phyloP scores from a whole-genome alignment of 1,140 invertebrate genomes.

The Liolophura sinensis region DNA sequence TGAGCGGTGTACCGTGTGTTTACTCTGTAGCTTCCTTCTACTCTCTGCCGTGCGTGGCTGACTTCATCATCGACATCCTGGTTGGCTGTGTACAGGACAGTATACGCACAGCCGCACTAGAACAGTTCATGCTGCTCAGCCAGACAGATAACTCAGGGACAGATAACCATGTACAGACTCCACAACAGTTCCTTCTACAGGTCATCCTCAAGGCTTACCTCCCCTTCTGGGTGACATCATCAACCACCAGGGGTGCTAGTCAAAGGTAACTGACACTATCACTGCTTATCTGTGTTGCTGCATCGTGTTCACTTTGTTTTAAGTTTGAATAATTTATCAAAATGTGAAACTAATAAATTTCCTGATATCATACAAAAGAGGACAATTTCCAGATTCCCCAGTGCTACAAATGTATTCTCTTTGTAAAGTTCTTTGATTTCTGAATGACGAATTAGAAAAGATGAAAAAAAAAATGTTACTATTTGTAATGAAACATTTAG shows the following conservation, averaged over 20 bases:
- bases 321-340: no score
- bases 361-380: no score
- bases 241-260: slow-evolving; percentile 58
- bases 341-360: neutral
- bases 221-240: slow-evolving; percentile 64
- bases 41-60: slow-evolving; percentile 57
- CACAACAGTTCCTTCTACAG: slow-evolving; percentile 58
- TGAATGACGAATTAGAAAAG: neutral
- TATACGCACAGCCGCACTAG: slow-evolving; percentile 58
- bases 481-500: no score
- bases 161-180: slow-evolving; percentile 31
- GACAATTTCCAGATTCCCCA: neutral
- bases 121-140: slow-evolving; percentile 60
- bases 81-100: slow-evolving; percentile 59
- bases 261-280: slow-evolving; percentile 48
- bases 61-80: slow-evolving; percentile 64
- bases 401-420: neutral
- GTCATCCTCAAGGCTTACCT: slow-evolving; percentile 62
- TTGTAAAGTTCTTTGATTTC: neutral
- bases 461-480: neutral
- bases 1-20: neutral
- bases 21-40: slow-evolving; percentile 58
- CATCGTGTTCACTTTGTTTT: neutral
- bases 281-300: neutral
- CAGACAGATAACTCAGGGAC: slow-evolving; percentile 33